Evolutionary conservation across 1,140 invertebrate genomes (phyloP).

Genomic region (Ostrea edulis): DNA sequence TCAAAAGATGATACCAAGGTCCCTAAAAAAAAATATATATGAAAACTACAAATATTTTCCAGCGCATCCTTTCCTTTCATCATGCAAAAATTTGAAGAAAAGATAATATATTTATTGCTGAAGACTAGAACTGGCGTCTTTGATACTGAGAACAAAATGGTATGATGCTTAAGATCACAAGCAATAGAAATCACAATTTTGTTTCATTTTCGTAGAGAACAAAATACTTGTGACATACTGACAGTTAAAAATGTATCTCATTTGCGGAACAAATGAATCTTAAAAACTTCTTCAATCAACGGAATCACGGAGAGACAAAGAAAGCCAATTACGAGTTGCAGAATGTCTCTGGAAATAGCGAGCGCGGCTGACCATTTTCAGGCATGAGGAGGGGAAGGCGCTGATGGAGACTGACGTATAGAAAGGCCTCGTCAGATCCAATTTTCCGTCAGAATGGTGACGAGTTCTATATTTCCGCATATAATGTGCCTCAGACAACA

Average conservation of each 20-base stretch:
- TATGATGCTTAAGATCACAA: constrained; percentile 35
- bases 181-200: constrained; percentile 31
- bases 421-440: constrained; percentile 35
- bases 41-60: neutral
- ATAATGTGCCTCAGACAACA: constrained; percentile 19
- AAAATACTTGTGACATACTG: constrained; percentile 32
- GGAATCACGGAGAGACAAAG: constrained; percentile 14
- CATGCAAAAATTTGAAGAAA: neutral
- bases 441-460: constrained; percentile 22
- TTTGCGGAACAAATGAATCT: constrained; percentile 36
- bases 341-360: constrained; percentile 22
- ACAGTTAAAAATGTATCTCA: constrained; percentile 39
- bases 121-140: constrained; percentile 5
- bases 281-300: constrained; percentile 35
- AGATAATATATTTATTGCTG: constrained; percentile 13
- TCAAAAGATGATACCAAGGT: neutral
- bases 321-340: constrained; percentile 26
- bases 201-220: constrained; percentile 22
- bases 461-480: constrained; percentile 31
- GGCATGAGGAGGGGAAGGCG: constrained; percentile 19
- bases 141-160: constrained; percentile 13
- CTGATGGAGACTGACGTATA: constrained; percentile 20
- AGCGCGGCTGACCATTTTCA: constrained; percentile 28
- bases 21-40: neutral
- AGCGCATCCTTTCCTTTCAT: neutral